Evolutionary conservation across 2,888 invertebrate genomes (phyloP).

Genomic region (Callyntrura guangdongensis): DNA sequence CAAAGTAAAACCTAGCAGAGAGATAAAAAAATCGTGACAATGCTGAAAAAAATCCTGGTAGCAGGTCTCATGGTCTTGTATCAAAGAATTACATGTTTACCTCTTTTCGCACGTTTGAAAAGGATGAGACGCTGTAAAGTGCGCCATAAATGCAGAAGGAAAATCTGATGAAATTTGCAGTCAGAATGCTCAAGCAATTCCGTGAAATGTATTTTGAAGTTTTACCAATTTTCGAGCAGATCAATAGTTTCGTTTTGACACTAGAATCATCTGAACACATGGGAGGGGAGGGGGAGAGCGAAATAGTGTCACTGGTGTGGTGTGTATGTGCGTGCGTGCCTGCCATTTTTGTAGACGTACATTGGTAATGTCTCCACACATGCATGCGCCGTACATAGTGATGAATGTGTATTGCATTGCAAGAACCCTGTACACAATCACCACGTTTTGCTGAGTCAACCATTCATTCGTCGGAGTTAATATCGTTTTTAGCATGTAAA

Average conservation of each 20-base stretch:
- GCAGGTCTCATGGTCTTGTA: too few species aligned
- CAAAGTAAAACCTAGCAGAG: neutral
- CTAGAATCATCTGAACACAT: neutral
- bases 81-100: too few species aligned
- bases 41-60: neutral
- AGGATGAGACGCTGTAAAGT: neutral
- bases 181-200: neutral
- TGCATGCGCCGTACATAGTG: neutral
- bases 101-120: too few species aligned
- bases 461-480: constrained; percentile 55
- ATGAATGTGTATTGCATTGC: neutral
- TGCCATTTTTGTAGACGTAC: neutral
- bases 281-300: neutral
- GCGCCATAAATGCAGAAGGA: neutral
- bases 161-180: neutral
- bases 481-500: constrained; percentile 64
- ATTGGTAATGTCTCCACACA: neutral
- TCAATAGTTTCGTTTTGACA: constrained; percentile 25
- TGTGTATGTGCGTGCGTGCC: neutral
- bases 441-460: constrained; percentile 43
- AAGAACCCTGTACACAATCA: neutral
- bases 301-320: constrained; percentile 2
- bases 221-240: constrained; percentile 11
- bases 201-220: constrained; percentile 8
- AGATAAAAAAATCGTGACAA: neutral